A percentile compares a stretch with the other conserved stretches of the same genome.
phyloP scores from a whole-genome alignment of 1,140 invertebrate species.

The Himalopsyche phryganea region DNA sequence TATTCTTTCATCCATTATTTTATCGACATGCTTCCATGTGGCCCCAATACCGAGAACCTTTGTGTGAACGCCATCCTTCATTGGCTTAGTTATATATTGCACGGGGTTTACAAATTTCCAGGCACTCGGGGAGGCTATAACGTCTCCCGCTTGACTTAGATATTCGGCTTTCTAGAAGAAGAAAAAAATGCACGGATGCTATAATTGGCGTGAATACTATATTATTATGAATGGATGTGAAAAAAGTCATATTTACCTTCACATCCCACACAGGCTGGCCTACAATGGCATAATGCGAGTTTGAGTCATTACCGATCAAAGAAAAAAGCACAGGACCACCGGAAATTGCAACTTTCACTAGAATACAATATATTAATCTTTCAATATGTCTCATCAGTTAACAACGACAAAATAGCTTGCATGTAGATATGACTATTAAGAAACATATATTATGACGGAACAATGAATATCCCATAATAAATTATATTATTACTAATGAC shows the following conservation, averaged over 20 bases:
- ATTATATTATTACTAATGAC: no score
- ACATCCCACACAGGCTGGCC: slow-evolving; percentile 61
- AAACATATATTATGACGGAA: no score
- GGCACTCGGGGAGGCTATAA: slow-evolving; percentile 46
- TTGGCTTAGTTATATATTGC: slow-evolving; percentile 42
- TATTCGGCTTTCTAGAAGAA: slow-evolving; percentile 39
- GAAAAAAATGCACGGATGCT: neutral
- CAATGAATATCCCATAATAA: no score
- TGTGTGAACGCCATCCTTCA: slow-evolving; percentile 39
- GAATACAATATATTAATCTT: slow-evolving; percentile 16
- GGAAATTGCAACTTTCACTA: slow-evolving; percentile 63
- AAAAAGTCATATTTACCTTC: slow-evolving; percentile 40
- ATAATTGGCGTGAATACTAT: neutral
- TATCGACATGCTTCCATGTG: slow-evolving; percentile 40
- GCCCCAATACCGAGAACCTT: slow-evolving; percentile 41
- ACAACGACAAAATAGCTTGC: no score
- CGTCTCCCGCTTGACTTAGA: slow-evolving; percentile 46
- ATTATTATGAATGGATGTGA: neutral
- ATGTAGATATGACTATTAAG: no score
- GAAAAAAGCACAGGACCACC: slow-evolving; percentile 57
- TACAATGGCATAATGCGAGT: slow-evolving; percentile 56
- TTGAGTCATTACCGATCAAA: slow-evolving; percentile 52
- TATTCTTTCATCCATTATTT: slow-evolving; percentile 3
- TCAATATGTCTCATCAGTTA: no score
- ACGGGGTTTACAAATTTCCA: slow-evolving; percentile 47